Conservation (phyloP, 2,888 invertebrate genomes). For the Dryadula phaetusa region DNA sequence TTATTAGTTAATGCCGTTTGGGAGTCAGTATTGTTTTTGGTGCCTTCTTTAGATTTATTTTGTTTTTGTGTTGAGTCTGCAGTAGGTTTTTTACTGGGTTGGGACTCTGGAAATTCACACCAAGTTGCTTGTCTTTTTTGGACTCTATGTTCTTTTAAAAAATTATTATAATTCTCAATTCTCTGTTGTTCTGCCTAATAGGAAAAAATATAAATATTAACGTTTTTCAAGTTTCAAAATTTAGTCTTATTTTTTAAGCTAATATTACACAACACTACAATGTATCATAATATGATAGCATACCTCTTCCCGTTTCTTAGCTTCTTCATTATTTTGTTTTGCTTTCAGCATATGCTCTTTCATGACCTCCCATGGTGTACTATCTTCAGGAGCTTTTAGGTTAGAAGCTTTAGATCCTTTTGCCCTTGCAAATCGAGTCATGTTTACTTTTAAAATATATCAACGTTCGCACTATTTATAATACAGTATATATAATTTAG, state of each 20-base stretch:
- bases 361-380: conserved; percentile 90
- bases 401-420: conserved; percentile 91
- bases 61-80: conserved; percentile 30
- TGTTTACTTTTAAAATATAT: conserved; percentile 53
- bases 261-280: neutral
- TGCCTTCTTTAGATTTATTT: conserved; percentile 27
- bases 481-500: neutral
- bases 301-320: conserved; percentile 71
- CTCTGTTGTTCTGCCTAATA: conserved; percentile 78
- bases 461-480: neutral
- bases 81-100: conserved; percentile 53
- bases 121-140: conserved; percentile 77
- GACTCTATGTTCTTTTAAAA: conserved; percentile 77
- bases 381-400: conserved; percentile 86
- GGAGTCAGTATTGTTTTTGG: neutral
- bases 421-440: conserved; percentile 90
- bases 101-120: conserved; percentile 82
- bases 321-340: conserved; percentile 74
- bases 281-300: neutral
- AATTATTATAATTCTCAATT: conserved; percentile 79
- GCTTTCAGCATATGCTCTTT: conserved; percentile 85
- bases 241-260: too few relatives aligned
- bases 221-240: too few relatives aligned
- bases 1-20: neutral
- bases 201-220: conserved; percentile 6